Base-by-base conservation (phyloP, 2,888 invertebrate species). In the Zygothrica quintamaculata region DNA sequence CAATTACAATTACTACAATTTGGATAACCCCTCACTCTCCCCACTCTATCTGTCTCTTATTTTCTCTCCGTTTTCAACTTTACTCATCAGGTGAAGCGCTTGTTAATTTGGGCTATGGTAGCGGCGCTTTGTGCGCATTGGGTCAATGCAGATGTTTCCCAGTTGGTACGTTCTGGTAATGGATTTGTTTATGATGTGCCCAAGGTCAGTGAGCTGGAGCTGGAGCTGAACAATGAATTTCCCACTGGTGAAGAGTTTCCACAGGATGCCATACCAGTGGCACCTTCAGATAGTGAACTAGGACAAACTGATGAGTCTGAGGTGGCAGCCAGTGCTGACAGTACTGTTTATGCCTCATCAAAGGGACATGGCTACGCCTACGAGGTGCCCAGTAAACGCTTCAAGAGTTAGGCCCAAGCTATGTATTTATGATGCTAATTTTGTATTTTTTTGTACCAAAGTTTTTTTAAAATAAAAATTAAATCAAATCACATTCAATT, bases 101-200 rank as follows among this genome's bases (percentile, higher is more conserved):
- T 66, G 7, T 29, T 64, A 11, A 13, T 81, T 8, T 50, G 64
- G 44, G 15, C 59, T 4, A 4, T 82, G 12, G 31, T 78, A 16
- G 46, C 65, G 59, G 53, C 58, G 7, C 44, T 58, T 11, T 52
- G 31, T 25, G 46, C 76, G 47, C 78, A 67, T 12, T 51, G 16
- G 8, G 58, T 47, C 3, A 37, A 13, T 1, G 80, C 89, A 11
- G 89, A 84, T 65, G 61, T 75, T 16, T 88, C 88, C 0, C 74
- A 88, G 52, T 44, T 88, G 56, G 81, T 84, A 9, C 62, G 72
- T 16, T 89, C 88, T 1, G 87, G 88, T 65, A 88, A 88, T 48
- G 88, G 88, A n/a, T 88, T 88, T 36, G 34, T 87, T 2, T 89
- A 88, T 40, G 88, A 89, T 51, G 72, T 76, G 22, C 88, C 88